Percentiles rank a stretch among this genome's conserved stretches.
phyloP scores from a whole-genome alignment of 1,140 invertebrate species.

The Rhopalosiphum maidis region DNA sequence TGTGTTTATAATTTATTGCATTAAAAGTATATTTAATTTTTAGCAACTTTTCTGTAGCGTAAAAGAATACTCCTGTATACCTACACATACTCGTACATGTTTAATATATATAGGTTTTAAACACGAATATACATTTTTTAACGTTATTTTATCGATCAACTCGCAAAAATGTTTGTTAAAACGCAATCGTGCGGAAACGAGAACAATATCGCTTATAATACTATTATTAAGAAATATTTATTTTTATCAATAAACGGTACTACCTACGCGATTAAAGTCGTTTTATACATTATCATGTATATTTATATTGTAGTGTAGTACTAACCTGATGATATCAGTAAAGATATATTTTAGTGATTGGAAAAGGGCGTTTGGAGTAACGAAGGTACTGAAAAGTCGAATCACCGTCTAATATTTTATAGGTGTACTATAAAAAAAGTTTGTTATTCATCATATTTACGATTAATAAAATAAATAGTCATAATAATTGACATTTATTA shows the following conservation, averaged over 20 bases:
- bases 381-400: no score
- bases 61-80: not conserved
- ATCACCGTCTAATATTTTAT: no score
- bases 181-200: not conserved
- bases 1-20: constrained; percentile 26
- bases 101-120: not conserved
- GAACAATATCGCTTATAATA: constrained; percentile 7
- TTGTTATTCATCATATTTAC: no score
- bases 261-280: not conserved
- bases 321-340: not conserved
- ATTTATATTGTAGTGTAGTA: not conserved
- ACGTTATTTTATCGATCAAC: constrained; percentile 14
- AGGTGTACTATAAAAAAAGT: no score
- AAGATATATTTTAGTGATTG: not conserved
- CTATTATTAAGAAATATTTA: constrained; percentile 19
- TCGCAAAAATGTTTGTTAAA: constrained; percentile 3
- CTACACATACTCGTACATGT: not conserved
- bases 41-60: not conserved
- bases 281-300: not conserved
- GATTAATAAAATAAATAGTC: no score
- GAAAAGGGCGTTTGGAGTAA: not conserved
- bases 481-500: no score
- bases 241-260: not conserved
- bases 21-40: not conserved
- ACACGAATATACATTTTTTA: constrained; percentile 12